phyloP scores from a whole-genome alignment of 2,113 vertebrate species.

The Microcebus murinus region DNA sequence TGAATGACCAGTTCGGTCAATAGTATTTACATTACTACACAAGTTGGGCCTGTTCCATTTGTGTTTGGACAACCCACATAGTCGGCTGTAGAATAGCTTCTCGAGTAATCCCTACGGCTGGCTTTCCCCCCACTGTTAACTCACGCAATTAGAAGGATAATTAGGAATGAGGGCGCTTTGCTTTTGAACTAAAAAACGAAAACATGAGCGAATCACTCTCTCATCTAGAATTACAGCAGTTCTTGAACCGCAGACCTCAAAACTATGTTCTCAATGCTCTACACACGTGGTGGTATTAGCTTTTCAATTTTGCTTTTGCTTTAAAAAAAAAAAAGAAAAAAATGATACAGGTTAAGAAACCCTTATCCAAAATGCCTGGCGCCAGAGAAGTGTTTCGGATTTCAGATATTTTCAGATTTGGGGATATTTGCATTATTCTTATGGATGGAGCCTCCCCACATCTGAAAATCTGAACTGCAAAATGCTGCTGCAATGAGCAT shows the following conservation, averaged over 20 bases:
- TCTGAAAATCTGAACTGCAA: background rate
- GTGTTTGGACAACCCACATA: constrained; percentile 71
- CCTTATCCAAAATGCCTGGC: background rate
- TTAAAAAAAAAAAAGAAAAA: background rate
- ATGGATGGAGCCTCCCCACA: background rate
- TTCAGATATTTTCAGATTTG: background rate
- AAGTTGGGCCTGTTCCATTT: constrained; percentile 70
- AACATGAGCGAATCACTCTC: constrained; percentile 3
- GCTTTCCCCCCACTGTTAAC: constrained; percentile 57
- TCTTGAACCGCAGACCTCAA: background rate
- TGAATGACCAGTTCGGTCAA: constrained; percentile 80
- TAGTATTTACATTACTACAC: constrained; percentile 64
- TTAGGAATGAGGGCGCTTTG: background rate
- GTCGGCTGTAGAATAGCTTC: constrained; percentile 46
- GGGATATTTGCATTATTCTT: background rate
- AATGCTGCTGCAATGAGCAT: background rate
- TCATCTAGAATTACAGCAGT: constrained; percentile 32
- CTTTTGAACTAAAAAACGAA: constrained; percentile 62
- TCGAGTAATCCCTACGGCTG: background rate
- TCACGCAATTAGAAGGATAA: constrained; percentile 46
- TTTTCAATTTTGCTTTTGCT: background rate
- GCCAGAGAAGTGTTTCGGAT: background rate
- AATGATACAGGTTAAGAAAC: background rate
- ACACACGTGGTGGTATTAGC: background rate
- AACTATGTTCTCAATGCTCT: background rate